Conservation (phyloP, 92 coral and sea anemone species). For the Diadumene lineata region DNA sequence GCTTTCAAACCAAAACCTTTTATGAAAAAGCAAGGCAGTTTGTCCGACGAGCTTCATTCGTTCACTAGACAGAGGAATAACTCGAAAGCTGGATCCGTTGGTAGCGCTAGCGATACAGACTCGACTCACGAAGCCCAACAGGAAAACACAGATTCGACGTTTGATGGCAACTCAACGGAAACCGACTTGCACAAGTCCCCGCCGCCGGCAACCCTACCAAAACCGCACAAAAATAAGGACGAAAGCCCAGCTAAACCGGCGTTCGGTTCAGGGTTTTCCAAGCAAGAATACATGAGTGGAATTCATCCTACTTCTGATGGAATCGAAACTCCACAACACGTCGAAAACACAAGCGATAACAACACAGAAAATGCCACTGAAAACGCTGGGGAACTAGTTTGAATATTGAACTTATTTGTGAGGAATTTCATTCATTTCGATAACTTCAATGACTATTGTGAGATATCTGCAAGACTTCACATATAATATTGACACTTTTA, state of each 20-base stretch:
- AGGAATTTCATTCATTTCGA: not conserved
- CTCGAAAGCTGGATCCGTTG: slow-evolving; percentile 30
- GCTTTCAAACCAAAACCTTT: slow-evolving; percentile 43
- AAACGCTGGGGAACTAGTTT: slow-evolving; percentile 17
- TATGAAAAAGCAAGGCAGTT: slow-evolving; percentile 14
- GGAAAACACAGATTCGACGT: not conserved
- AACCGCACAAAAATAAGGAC: not conserved
- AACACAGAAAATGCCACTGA: not conserved
- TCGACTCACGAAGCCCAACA: slow-evolving; percentile 4
- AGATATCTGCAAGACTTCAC: not conserved
- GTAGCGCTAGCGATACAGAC: slow-evolving; percentile 41
- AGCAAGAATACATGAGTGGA: slow-evolving; percentile 23
- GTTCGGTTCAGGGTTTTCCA: slow-evolving; percentile 32
- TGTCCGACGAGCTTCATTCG: slow-evolving; percentile 5
- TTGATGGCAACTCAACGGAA: not conserved
- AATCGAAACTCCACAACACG: not conserved
- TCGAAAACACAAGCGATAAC: too few species aligned
- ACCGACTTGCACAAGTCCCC: not conserved
- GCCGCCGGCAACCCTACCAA: slow-evolving; percentile 10
- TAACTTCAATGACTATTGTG: not conserved
- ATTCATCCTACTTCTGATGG: slow-evolving; percentile 15
- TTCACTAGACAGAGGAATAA: slow-evolving; percentile 3
- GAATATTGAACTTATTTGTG: not conserved
- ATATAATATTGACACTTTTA: not conserved
- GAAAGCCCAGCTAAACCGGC: not conserved